Percentiles rank a stretch among this genome's conserved stretches.
Evolutionary conservation across 2,797 vertebrate species (phyloP).

Genomic region (Heterohyrax brucei): DNA sequence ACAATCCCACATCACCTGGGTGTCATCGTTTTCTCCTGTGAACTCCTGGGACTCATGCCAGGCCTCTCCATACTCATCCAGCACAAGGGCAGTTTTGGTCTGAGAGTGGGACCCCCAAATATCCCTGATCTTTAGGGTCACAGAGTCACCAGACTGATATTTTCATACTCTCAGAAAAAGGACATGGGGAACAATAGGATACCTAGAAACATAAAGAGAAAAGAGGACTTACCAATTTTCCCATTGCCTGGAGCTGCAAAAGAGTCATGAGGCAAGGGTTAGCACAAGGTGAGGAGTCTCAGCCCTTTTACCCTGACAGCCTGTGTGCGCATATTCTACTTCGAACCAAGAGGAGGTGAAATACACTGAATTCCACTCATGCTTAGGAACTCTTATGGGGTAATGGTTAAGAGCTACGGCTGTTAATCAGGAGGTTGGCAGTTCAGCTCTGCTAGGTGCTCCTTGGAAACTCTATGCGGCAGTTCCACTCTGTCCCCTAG

Average conservation of each 20-base stretch:
- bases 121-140: not conserved
- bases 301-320: not conserved
- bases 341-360: not conserved
- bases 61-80: not conserved
- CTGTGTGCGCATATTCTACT: not conserved
- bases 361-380: too few relatives aligned
- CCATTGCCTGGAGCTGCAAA: conserved; percentile 41
- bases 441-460: too few relatives aligned
- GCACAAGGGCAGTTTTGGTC: not conserved
- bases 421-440: too few relatives aligned
- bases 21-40: not conserved
- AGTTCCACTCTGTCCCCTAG: too few relatives aligned
- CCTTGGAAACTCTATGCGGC: too few relatives aligned
- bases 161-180: not conserved
- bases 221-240: conserved; percentile 52
- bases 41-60: not conserved
- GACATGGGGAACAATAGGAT: not conserved
- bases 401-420: too few relatives aligned
- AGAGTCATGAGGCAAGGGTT: not conserved
- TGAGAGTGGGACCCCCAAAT: accelerated
- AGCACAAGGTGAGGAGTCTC: not conserved
- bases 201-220: not conserved
- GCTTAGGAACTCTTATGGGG: too few relatives aligned
- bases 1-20: not conserved
- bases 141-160: not conserved